Evolutionary conservation across 2,888 invertebrate genomes (phyloP), one percentile per base, ranked within the genome.

Genomic region (Habrosyne pyritoides): DNA sequence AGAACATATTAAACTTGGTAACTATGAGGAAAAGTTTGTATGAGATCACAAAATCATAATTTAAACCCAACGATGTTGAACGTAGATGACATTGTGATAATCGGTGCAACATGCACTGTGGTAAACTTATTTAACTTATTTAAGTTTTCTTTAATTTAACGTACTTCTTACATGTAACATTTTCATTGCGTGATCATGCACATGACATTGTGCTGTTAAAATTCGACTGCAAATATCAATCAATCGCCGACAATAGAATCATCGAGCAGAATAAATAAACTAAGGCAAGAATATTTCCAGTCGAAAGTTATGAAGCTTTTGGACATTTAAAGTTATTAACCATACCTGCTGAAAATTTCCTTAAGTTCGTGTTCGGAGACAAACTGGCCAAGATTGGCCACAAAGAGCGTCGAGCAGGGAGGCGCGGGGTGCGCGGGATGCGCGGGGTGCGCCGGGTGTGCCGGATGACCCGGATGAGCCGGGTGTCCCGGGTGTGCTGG

Each of bases 321-420:
- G 46, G 22, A 28, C 53, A 26, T 30, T 7, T 24, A 18, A 47
- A 49, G 28, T 21, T 49, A 26, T 1, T 4, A n/a, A n/a, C n/a
- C 94, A 93, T 91, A 99, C 98, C 98, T 98, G 95, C 97, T 97
- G 93, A 99, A 99, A 85, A 99, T 97, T 93, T 99, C 98, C 94
- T 99, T 99, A 75, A 99, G 96, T 92, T 99, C 99, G 86, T 99
- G 99, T 93, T 99, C 99, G 72, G 98, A 98, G 81, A 99, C 98
- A 90, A 98, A 98, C 92, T 98, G 98, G 73, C 99, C 99, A 83
- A 99, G 95, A 93, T 99, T 99, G 83, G 99, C 99, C 84, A 99
- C 99, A 94, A 99, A 99, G 72, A 99, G 96, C 72, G 99, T 99
- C 78, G 98, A 98, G 94, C 98, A 99, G 75, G 98, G 98, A 73